Conservation (phyloP, 2,888 invertebrate genomes). For the Drosophila imparisetae region DNA sequence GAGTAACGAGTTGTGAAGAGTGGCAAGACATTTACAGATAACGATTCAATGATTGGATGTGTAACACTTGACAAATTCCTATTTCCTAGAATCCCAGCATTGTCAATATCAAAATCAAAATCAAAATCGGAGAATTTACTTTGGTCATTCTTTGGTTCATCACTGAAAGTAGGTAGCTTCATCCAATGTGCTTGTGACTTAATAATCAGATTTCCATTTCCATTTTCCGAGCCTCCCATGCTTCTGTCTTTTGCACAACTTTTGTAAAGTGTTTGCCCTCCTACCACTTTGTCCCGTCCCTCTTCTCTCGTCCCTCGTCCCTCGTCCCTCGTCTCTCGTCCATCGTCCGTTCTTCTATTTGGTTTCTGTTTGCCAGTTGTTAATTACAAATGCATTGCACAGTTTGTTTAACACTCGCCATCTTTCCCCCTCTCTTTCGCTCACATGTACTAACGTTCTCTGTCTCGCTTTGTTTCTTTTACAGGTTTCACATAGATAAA, state of each 20-base stretch:
- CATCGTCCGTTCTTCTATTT: conserved; percentile 6
- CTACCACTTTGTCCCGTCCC: neutral
- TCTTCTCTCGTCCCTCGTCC: neutral
- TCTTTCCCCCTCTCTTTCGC: conserved; percentile 8
- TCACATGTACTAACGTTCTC: conserved; percentile 16
- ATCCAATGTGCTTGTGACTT: neutral
- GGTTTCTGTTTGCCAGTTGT: conserved; percentile 54
- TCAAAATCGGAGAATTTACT: neutral
- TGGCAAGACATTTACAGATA: neutral
- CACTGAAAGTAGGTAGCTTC: neutral
- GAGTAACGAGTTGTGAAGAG: neutral
- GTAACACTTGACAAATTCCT: neutral
- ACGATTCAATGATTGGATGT: neutral
- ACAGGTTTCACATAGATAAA: conserved; percentile 95
- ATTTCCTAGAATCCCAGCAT: neutral
- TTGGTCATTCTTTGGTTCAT: conserved; percentile 1
- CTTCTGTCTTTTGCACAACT: neutral
- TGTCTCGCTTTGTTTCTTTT: conserved; percentile 49
- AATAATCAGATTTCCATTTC: conserved; percentile 1
- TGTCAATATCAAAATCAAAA: neutral
- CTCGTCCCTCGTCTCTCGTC: neutral
- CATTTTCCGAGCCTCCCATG: neutral
- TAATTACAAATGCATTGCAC: conserved; percentile 59
- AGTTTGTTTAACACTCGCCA: conserved; percentile 37
- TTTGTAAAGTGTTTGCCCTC: neutral